Evolutionary conservation across 2,113 vertebrate genomes (phyloP).

Genomic region (Ciconia boyciana): DNA sequence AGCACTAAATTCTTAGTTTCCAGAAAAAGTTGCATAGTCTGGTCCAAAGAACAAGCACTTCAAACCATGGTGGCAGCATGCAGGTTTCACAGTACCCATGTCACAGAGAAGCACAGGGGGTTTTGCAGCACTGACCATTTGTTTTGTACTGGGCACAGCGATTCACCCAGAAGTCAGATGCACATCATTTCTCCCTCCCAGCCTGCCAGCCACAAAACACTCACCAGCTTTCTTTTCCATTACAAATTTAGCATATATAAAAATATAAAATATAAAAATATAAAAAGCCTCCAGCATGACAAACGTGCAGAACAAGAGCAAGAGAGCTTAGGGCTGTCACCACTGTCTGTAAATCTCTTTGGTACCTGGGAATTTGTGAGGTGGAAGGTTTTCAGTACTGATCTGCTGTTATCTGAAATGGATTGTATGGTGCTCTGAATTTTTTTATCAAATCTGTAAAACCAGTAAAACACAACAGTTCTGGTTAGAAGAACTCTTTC

Average conservation of each 20-base stretch:
- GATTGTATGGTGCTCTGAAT: neutral
- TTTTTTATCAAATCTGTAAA: neutral
- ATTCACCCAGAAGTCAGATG: neutral
- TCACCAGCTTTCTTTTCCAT: neutral
- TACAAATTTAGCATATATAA: neutral
- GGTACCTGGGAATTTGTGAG: neutral
- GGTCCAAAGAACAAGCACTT: neutral
- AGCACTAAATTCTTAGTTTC: neutral
- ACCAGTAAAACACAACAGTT: neutral
- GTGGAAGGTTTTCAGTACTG: neutral
- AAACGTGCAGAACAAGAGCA: neutral
- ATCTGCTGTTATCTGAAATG: neutral
- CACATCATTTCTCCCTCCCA: neutral
- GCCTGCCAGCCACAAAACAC: neutral
- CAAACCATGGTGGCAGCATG: accelerated
- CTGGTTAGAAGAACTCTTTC: neutral
- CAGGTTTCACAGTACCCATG: neutral
- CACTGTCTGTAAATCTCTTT: neutral
- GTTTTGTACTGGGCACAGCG: neutral
- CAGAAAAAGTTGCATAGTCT: neutral
- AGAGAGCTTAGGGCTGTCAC: neutral
- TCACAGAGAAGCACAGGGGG: neutral
- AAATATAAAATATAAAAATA: neutral
- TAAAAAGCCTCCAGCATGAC: neutral
- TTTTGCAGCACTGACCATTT: neutral